Conservation (phyloP, 2,797 vertebrate genomes). For the Acestrorhynchus altus region DNA sequence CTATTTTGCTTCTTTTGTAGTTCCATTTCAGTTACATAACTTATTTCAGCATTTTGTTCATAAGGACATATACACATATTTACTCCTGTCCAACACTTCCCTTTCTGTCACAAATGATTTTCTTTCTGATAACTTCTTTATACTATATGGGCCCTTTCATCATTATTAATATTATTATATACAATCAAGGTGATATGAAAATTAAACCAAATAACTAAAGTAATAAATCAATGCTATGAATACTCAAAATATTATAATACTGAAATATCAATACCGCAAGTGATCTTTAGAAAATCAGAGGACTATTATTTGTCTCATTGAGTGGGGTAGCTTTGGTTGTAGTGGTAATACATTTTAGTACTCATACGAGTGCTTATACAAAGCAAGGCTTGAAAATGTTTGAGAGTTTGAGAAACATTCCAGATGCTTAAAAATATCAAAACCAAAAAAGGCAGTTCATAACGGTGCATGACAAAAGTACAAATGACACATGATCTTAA, state of each 20-base stretch:
- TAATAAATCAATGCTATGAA: conserved; percentile 16
- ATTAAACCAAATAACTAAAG: conserved; percentile 37
- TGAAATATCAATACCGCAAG: conserved; percentile 25
- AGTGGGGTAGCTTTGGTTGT: conserved; percentile 69
- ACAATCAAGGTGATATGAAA: conserved; percentile 76
- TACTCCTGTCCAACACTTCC: conserved; percentile 59
- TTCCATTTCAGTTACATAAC: conserved; percentile 72
- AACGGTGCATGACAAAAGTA: conserved; percentile 50
- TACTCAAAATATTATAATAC: conserved; percentile 43
- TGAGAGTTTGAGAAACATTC: conserved; percentile 57
- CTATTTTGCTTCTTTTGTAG: conserved; percentile 63
- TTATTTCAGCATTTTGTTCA: conserved; percentile 71
- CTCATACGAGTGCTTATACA: conserved; percentile 42
- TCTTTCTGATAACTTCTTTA: conserved; percentile 41
- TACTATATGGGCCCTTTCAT: conserved; percentile 57
- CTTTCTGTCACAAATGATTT: conserved; percentile 54
- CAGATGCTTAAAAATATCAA: conserved; percentile 45
- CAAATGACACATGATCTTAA: conserved; percentile 56
- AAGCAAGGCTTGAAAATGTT: conserved; percentile 51
- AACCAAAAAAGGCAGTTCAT: conserved; percentile 33
- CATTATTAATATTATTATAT: conserved; percentile 66
- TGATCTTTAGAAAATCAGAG: conserved; percentile 47
- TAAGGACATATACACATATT: conserved; percentile 76
- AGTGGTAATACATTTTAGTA: conserved; percentile 50
- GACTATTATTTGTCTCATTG: conserved; percentile 29